A percentile compares a stretch with the other conserved stretches of the same genome.
Evolutionary conservation across 2,888 invertebrate species (phyloP).

Genomic region (Germaria angustata): DNA sequence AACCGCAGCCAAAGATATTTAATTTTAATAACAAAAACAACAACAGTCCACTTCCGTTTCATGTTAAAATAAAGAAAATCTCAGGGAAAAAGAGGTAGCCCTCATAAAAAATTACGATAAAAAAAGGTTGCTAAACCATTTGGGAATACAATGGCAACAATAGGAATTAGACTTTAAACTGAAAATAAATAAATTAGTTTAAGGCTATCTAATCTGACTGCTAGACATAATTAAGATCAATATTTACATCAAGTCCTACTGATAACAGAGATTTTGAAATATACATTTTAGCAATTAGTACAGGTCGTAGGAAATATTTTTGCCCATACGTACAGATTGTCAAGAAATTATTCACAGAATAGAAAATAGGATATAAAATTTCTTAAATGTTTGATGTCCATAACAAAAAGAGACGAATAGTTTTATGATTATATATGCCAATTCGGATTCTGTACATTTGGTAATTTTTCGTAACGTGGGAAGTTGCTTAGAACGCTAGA

Average conservation of each 20-base stretch:
- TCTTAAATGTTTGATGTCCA: too few species aligned
- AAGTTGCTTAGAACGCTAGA: too few species aligned
- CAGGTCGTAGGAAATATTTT: too few species aligned
- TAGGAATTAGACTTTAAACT: neutral
- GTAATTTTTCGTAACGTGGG: too few species aligned
- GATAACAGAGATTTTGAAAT: too few species aligned
- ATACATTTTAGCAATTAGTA: too few species aligned
- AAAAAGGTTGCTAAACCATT: slow-evolving; percentile 26
- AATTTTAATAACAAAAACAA: slow-evolving; percentile 43
- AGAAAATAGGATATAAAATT: neutral
- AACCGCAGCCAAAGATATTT: slow-evolving; percentile 27
- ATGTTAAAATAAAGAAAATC: neutral
- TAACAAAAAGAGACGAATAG: too few species aligned
- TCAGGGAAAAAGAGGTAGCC: slow-evolving; percentile 1
- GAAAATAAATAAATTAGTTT: neutral
- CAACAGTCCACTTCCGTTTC: slow-evolving; percentile 55
- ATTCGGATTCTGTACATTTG: too few species aligned
- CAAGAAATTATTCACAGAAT: neutral
- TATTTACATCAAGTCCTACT: neutral
- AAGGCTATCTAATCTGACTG: neutral
- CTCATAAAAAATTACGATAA: slow-evolving; percentile 25
- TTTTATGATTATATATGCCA: too few species aligned
- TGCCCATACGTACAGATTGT: neutral
- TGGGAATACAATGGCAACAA: slow-evolving; percentile 1
- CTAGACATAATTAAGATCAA: slow-evolving; percentile 11